Conservation (phyloP, 2,797 vertebrate genomes). For the Ctenopoma kingsleyae region DNA sequence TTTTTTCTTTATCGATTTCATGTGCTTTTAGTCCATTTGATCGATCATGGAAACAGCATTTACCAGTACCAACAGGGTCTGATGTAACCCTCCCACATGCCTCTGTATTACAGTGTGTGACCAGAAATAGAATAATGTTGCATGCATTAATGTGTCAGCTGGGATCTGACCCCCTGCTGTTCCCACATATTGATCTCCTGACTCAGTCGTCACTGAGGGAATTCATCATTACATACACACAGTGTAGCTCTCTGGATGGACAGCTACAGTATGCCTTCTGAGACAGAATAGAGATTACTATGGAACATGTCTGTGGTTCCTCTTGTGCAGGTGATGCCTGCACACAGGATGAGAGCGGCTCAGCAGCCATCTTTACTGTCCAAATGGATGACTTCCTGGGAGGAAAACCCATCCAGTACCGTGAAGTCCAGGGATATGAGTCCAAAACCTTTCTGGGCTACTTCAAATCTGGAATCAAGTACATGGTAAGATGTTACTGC, state of each 20-base stretch:
- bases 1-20: slow-evolving; percentile 30
- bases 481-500: slow-evolving; percentile 87
- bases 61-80: slow-evolving; percentile 36
- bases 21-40: slow-evolving; percentile 40
- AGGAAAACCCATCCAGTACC: slow-evolving; percentile 93
- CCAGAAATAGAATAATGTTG: slow-evolving; percentile 30
- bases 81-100: slow-evolving; percentile 31
- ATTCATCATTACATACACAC: background rate
- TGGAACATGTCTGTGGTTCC: slow-evolving; percentile 7
- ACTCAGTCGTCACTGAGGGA: slow-evolving; percentile 2
- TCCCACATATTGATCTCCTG: slow-evolving; percentile 17
- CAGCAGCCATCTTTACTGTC: slow-evolving; percentile 96
- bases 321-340: slow-evolving; percentile 88
- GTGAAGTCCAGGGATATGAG: slow-evolving; percentile 94
- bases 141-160: slow-evolving; percentile 24
- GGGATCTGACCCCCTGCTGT: slow-evolving; percentile 10
- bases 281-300: slow-evolving; percentile 9
- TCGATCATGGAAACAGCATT: slow-evolving; percentile 50
- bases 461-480: slow-evolving; percentile 96
- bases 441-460: slow-evolving; percentile 94
- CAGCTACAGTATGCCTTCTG: slow-evolving; percentile 4
- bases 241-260: background rate
- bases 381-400: slow-evolving; percentile 96
- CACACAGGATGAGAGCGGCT: slow-evolving; percentile 95
- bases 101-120: background rate